Conservation (phyloP, 2,888 invertebrate genomes). For the Ferrisia virgata region DNA sequence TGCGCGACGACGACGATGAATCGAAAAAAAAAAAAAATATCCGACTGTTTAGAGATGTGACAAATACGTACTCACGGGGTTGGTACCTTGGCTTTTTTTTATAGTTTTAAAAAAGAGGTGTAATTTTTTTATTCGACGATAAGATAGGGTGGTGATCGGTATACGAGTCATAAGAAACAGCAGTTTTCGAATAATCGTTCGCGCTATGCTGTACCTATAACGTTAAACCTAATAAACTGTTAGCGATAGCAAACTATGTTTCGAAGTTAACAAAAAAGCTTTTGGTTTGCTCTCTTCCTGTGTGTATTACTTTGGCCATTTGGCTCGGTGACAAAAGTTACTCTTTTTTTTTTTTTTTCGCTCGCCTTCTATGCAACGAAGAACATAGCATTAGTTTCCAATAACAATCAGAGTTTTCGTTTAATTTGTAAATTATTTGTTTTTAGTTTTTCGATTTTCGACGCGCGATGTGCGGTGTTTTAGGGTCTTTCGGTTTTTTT, state of each 20-base stretch:
- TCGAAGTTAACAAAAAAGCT: slow-evolving; percentile 6
- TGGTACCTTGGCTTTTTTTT: neutral
- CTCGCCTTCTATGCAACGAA: neutral
- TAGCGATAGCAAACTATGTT: slow-evolving; percentile 3
- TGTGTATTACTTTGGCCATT: slow-evolving; percentile 1
- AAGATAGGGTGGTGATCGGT: neutral
- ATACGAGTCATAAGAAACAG: neutral
- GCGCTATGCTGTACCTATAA: neutral
- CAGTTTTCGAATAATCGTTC: neutral
- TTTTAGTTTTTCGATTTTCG: neutral
- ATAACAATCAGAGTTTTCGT: neutral
- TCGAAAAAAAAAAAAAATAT: neutral
- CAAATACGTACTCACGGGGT: neutral
- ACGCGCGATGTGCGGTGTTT: neutral
- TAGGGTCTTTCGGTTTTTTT: neutral
- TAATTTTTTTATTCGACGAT: neutral
- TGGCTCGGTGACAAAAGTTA: slow-evolving; percentile 2
- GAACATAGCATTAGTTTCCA: neutral
- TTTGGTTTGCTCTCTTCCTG: neutral
- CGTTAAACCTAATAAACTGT: slow-evolving; percentile 4
- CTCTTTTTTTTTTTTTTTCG: neutral
- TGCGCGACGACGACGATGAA: neutral
- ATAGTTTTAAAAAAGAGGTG: neutral
- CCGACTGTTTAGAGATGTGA: neutral
- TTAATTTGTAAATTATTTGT: slow-evolving; percentile 12